Base-by-base conservation (phyloP, 2,888 invertebrate genomes). In the Azorinus chamasolen region DNA sequence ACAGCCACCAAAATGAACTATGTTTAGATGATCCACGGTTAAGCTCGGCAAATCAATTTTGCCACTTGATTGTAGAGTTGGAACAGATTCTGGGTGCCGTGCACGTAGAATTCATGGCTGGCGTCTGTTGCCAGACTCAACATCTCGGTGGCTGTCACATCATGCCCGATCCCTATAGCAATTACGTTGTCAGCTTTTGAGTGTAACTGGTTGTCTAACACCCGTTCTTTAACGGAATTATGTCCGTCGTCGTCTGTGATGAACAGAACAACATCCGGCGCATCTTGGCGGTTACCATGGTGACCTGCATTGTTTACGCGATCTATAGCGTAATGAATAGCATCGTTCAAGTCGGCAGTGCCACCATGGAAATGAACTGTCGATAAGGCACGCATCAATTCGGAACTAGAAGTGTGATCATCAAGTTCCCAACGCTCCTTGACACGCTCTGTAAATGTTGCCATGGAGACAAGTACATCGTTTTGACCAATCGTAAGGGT, bases 401-500 rank as follows among this genome's bases (percentile, higher is more conserved):
- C 55, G 12, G 27, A n/a, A 1, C 16, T 20, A 45, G 55, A 43
- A 1, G 16, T 39, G 27, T 63, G 27, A 0, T 32, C 24, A 22
- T 46, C 27, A 8, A 70, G 50, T 37, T 55, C 57, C 53, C 62
- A 70, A 6, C 48, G 32, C n/a, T 54, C 22, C 6, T 16, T 24
- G 4, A 24, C 55, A 8, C 3, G 12, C 0, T 16, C 14, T 12
- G 55, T 20, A 25, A 50, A 70, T 16, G 62, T 62, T 50, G 50
- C 63, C 63, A 70, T 22, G 27, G 70, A 62, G 41, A 62, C 57
- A 4, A 57, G 62, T 3, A 62, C 20, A 1, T 24, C 57, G 6
- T 48, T 25, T n/a, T 18, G 16, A 8, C 70, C 51, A 22, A 70
- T 57, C 8, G 14, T 6, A 0, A 70, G n/a, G 2, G 55, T 24